These are phyloP conservation scores for Platichthys stellatus DNA, from an alignment of 2,113 vertebrate species.

Conservation along the genomic window DNA sequence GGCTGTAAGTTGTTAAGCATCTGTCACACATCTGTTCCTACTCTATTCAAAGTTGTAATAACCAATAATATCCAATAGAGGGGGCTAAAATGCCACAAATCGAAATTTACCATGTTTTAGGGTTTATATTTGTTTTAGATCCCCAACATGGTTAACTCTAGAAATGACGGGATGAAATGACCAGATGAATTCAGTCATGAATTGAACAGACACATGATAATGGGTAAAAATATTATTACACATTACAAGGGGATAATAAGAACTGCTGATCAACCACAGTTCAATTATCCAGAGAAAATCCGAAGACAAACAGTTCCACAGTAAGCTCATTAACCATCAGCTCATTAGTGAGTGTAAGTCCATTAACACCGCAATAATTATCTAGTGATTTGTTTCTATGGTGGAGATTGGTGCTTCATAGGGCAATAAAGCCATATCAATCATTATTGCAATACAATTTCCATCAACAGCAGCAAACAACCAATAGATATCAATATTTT, in stretches of 20 bases:
- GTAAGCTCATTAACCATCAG: slow-evolving; percentile 12
- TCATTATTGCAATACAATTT: not conserved
- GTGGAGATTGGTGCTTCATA: not conserved
- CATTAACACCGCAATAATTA: not conserved
- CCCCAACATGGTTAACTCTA: too few relatives aligned
- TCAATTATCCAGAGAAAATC: not conserved
- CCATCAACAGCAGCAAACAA: too few relatives aligned
- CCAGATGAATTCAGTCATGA: not conserved
- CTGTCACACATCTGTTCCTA: too few relatives aligned
- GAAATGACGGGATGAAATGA: too few relatives aligned
- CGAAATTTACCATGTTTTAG: not conserved
- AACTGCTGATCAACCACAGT: not conserved
- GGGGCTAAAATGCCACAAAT: slow-evolving; percentile 49
- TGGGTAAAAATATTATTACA: too few relatives aligned
- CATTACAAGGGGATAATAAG: not conserved
- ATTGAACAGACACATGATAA: not conserved
- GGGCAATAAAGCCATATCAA: not conserved
- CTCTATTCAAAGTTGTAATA: slow-evolving; percentile 34
- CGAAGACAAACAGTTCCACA: not conserved
- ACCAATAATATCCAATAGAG: slow-evolving; percentile 38
- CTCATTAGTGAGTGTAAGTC: not conserved
- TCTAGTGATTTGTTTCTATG: not conserved
- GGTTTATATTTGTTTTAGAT: not conserved
- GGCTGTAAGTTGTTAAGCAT: too few relatives aligned
- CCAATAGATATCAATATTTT: too few relatives aligned